Conservation (phyloP, 1,140 invertebrate genomes). For the Asobara japonica region DNA sequence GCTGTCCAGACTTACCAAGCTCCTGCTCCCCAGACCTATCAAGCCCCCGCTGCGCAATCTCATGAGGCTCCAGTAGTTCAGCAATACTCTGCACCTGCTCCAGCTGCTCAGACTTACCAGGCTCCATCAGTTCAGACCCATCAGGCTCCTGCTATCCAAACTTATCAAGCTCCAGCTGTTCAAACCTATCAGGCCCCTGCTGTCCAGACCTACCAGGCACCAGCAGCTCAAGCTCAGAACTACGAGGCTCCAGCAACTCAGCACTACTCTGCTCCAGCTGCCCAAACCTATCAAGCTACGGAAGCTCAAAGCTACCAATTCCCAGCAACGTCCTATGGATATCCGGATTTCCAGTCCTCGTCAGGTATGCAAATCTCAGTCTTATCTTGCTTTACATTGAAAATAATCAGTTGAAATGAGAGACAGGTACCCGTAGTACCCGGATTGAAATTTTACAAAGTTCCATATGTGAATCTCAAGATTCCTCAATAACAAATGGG, state of each 20-base stretch:
- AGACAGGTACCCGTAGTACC: no score
- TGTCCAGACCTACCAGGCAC: background rate
- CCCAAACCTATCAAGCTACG: background rate
- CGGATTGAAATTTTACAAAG: no score
- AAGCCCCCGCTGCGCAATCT: slow-evolving; percentile 9
- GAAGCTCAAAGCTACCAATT: no score
- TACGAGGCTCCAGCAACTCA: background rate
- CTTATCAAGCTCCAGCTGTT: background rate
- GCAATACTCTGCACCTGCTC: background rate
- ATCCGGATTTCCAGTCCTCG: no score
- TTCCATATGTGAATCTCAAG: no score
- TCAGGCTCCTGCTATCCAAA: background rate
- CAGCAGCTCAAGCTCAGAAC: background rate
- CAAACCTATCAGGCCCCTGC: background rate
- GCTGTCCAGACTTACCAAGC: background rate
- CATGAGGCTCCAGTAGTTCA: background rate
- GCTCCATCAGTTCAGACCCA: background rate
- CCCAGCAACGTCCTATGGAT: no score
- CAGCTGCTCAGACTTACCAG: background rate
- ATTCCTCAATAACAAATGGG: no score
- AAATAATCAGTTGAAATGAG: no score
- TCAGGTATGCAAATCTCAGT: no score
- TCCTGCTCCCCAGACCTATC: background rate
- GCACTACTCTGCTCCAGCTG: background rate
- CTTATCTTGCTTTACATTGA: no score